phyloP scores from a whole-genome alignment of 2,797 vertebrate genomes.

The Pagetopsis macropterus region DNA sequence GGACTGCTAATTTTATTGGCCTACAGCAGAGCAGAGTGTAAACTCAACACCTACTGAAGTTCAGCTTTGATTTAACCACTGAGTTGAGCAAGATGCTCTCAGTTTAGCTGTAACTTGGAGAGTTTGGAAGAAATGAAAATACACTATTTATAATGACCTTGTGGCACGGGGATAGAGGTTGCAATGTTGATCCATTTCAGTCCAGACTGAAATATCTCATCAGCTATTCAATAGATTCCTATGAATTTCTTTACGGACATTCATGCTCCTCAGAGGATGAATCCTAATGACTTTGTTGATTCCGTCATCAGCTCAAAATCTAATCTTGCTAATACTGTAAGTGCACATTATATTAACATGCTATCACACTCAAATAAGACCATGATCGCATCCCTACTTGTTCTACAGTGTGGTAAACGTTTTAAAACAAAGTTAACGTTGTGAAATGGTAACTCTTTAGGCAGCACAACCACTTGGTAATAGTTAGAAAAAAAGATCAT shows the following conservation, averaged over 20 bases:
- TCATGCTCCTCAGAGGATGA: neutral
- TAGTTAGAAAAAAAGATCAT: too few species aligned
- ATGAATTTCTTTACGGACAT: neutral
- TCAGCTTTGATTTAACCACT: constrained; percentile 47
- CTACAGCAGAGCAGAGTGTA: constrained; percentile 45
- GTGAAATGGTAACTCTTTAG: too few species aligned
- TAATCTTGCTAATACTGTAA: neutral
- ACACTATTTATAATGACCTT: constrained; percentile 12
- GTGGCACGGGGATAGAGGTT: neutral
- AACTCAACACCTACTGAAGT: constrained; percentile 41
- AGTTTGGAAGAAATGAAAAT: constrained; percentile 11
- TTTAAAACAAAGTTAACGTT: too few species aligned
- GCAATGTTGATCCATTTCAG: constrained; percentile 2
- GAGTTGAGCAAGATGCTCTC: constrained; percentile 23
- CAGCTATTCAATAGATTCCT: neutral
- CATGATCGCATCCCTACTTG: neutral
- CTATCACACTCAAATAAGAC: neutral
- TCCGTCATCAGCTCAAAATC: neutral
- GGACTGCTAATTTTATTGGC: constrained; percentile 40
- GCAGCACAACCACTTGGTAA: too few species aligned
- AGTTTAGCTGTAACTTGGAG: constrained; percentile 26
- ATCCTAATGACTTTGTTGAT: neutral
- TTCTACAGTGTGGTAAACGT: too few species aligned
- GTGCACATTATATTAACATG: neutral
- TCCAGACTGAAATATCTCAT: constrained; percentile 22